Evolutionary conservation across 1,140 invertebrate genomes (phyloP).

Genomic region (Hylaeus anthracinus): DNA sequence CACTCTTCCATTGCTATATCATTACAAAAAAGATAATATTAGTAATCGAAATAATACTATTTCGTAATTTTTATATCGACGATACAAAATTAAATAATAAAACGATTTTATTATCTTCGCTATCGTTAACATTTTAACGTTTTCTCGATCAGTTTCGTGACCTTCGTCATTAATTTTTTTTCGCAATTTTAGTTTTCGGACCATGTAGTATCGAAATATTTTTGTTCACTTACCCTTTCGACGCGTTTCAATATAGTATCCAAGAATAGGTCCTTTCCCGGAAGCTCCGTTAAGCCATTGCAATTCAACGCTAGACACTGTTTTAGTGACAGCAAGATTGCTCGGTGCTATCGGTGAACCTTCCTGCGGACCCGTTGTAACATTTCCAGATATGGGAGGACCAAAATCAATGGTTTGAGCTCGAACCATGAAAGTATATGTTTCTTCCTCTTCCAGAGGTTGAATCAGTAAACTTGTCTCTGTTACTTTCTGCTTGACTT

Average conservation of each 20-base stretch:
- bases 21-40: constrained; percentile 74
- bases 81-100: neutral
- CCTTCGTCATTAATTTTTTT: neutral
- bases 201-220: neutral
- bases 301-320: constrained; percentile 91
- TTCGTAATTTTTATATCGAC: neutral
- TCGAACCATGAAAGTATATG: constrained; percentile 94
- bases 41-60: constrained; percentile 38
- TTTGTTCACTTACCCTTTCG: constrained; percentile 86
- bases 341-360: constrained; percentile 92
- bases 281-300: constrained; percentile 93
- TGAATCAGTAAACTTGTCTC: constrained; percentile 90
- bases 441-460: constrained; percentile 94
- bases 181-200: neutral
- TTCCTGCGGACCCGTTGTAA: constrained; percentile 96
- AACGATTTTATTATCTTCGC: neutral
- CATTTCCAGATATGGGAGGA: constrained; percentile 88
- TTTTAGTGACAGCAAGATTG: constrained; percentile 87
- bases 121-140: neutral
- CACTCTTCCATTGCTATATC: constrained; percentile 86
- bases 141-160: neutral
- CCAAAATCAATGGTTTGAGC: constrained; percentile 94
- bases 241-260: constrained; percentile 95
- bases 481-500: constrained; percentile 95
- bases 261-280: constrained; percentile 92